Base-by-base conservation (phyloP, 2,113 vertebrate species). In the Hippocampus zosterae region DNA sequence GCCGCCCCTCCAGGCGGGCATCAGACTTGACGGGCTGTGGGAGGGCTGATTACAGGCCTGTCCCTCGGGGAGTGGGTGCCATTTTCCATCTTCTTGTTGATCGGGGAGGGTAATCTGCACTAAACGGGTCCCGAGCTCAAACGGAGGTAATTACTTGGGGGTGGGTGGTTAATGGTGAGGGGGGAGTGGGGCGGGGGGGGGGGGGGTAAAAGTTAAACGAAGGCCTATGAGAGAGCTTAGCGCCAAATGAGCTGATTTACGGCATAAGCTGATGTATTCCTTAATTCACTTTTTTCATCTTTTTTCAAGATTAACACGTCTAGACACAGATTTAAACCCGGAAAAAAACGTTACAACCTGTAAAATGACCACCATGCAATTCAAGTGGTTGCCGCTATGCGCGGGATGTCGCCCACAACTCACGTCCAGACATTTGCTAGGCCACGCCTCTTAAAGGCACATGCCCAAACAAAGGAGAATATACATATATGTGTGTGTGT, bases 11-110 rank as follows among this genome's bases (percentile, higher is more conserved):
- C 50, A 56, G 44, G 78, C 73, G 61, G 76, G 13, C 66, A 72
- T 75, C 84, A 85, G 82, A 53, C 77, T 81, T 83, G 69, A 27
- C 42, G 60, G 74, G 21, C 73, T 68, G 72, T 65, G 21, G 76
- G 69, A 77, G 76, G 75, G 44, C 70, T 87, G 84, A 88, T 90
- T 88, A 90, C 61, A 85, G 81, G 82, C 69, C 69, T 81, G 79
- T 71, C 61, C 64, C 68, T 72, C 55, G 27, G 74, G 80, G 74
- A 83, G 73, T 74, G 79, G 80, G 80, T 75, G 70, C 75, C 75
- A 81, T 82, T 84, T 79, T 79, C 80, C 64, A 44, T 59, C 80
- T 68, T 67, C 72, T 60, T 50, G 27, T 60, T 50, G 56, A 23
- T 57, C 63, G 82, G 80, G 81, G 69, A 72, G 67, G 88, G 56